Evolutionary conservation across 2,797 vertebrate species (phyloP), one percentile per base, ranked within the genome.

Genomic region (Liasis olivaceus): DNA sequence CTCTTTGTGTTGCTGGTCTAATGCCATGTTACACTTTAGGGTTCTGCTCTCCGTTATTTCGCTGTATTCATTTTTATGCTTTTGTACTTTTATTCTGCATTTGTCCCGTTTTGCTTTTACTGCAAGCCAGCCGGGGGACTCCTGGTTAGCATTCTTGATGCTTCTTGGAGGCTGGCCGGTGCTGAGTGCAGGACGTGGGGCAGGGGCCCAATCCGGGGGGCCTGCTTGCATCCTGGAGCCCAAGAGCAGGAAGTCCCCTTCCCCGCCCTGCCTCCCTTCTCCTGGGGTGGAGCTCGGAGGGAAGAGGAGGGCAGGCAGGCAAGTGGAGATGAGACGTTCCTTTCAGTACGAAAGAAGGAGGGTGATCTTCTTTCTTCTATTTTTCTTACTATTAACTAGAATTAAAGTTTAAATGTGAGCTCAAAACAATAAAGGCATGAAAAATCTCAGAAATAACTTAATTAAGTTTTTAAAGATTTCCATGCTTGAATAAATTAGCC

Each of bases 401-500:
- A 97, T 95, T 96, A 97, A 97, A 97, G 97, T 97, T 91, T 96
- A 97, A 97, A 97, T 95, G 97, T 93, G 96, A 97, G 97, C 96
- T 97, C 88, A 62, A 98, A 98, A 98, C 97, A 98, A 98, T 98
- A 98, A 93, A 97, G 94, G 96, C 97, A 96, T 95, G 96, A 97
- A 97, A 93, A 98, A 97, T 97, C 97, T 97, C 97, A 97, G 97
- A 98, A 98, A 98, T 98, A 98, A 98, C 98, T 98, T 98, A 97
- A 98, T 98, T 98, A 98, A 98, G 97, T 98, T 98, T 98, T 98
- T 98, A 98, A 98, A 98, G 97, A 98, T 98, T 98, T 98, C 97
- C 97, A 98, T 98, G 97, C 98, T 97, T 97, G 97, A 98, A 97
- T 98, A 98, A 98, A 98, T 98, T 98, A 97, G 97, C 96, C 95